phyloP scores from a whole-genome alignment of 2,888 invertebrate species.

The Biston stratarius region DNA sequence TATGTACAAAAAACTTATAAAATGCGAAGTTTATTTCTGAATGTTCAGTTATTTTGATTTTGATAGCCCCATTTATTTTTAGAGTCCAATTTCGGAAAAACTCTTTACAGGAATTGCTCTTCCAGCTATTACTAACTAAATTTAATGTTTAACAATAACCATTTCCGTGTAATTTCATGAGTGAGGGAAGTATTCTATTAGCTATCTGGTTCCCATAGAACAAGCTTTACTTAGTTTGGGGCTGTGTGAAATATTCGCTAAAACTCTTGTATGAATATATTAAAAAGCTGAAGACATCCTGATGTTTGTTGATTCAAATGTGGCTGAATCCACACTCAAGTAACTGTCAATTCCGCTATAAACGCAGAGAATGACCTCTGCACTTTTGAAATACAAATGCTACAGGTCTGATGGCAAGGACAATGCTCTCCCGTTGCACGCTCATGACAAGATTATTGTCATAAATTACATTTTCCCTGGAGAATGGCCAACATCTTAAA shows the following conservation, averaged over 20 bases:
- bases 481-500: constrained; percentile 25
- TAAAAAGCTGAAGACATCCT: not conserved
- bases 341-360: constrained; percentile 10
- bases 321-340: not conserved
- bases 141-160: constrained; percentile 19
- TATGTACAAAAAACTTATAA: no score
- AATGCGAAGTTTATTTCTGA: not conserved
- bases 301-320: not conserved
- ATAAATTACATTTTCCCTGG: constrained; percentile 32
- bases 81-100: constrained; percentile 14
- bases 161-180: constrained; percentile 13
- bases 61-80: constrained; percentile 13
- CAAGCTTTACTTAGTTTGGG: no score
- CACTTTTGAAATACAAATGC: constrained; percentile 45
- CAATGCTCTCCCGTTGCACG: constrained; percentile 56
- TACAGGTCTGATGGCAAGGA: constrained; percentile 52
- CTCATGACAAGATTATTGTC: constrained; percentile 26
- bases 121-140: constrained; percentile 10
- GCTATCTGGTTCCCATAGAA: no score
- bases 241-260: no score
- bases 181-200: not conserved
- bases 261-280: no score
- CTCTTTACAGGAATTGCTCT: not conserved
- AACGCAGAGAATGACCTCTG: constrained; percentile 19
- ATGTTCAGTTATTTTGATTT: not conserved